Evolutionary conservation across 2,797 vertebrate genomes (phyloP).

Genomic region (Acomys russatus): DNA sequence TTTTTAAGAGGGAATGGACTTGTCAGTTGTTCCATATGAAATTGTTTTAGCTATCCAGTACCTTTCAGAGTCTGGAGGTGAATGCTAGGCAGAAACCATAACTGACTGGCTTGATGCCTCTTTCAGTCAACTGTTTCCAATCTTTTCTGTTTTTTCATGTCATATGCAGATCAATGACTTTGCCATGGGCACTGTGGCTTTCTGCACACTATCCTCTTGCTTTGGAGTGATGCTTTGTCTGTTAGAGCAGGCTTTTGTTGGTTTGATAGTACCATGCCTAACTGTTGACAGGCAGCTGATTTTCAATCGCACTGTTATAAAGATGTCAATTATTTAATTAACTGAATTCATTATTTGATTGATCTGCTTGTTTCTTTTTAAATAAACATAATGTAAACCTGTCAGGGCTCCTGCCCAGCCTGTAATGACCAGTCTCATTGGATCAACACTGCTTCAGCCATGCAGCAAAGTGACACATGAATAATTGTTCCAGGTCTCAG

Average conservation of each 20-base stretch:
- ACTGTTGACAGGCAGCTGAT: background rate
- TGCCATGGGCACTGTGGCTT: background rate
- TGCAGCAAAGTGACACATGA: background rate
- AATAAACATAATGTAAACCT: constrained; percentile 53
- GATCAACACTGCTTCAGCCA: background rate
- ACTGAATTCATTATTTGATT: constrained; percentile 44
- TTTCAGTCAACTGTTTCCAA: constrained; percentile 33
- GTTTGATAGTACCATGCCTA: background rate
- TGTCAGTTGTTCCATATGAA: constrained; percentile 6
- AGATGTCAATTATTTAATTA: constrained; percentile 48
- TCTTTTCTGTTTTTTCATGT: background rate
- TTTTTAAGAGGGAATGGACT: constrained; percentile 10
- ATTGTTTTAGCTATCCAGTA: background rate
- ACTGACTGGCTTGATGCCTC: background rate
- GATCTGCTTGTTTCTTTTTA: constrained; percentile 7
- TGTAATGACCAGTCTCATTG: background rate
- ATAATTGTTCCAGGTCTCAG: background rate
- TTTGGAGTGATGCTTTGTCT: background rate
- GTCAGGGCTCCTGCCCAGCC: background rate
- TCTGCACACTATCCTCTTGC: background rate
- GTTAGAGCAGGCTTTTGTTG: background rate
- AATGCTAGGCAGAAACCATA: background rate
- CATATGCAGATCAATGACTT: background rate
- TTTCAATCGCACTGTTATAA: constrained; percentile 11
- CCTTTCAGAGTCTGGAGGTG: constrained; percentile 48